phyloP scores from a whole-genome alignment of 2,888 invertebrate species.

The Meiosimyza decipiens region DNA sequence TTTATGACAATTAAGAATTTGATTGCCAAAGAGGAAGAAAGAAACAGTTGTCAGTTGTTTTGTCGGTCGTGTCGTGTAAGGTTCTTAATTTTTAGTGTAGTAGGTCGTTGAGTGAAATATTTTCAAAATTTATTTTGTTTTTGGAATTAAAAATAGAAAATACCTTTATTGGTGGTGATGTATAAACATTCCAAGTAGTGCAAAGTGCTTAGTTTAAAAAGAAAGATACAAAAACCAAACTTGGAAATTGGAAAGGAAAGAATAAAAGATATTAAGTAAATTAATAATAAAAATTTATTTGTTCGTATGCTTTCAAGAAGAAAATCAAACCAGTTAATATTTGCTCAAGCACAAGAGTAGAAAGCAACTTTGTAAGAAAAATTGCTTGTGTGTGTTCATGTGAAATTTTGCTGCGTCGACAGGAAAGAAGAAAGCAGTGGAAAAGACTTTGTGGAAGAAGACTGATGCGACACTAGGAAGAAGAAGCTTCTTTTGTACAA shows the following conservation, averaged over 20 bases:
- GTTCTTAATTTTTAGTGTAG: background rate
- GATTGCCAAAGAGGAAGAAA: background rate
- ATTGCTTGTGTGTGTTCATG: background rate
- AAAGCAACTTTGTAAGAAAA: background rate
- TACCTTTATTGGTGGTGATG: background rate
- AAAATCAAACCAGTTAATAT: too few relatives aligned
- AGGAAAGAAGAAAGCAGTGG: conserved; percentile 8
- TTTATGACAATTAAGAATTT: conserved; percentile 14
- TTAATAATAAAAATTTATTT: too few relatives aligned
- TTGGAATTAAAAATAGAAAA: conserved; percentile 16
- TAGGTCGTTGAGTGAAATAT: background rate
- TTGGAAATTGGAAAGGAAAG: too few relatives aligned
- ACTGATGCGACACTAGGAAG: background rate
- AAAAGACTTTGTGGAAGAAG: background rate
- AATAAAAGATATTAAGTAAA: too few relatives aligned
- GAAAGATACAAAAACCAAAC: too few relatives aligned
- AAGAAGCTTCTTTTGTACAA: background rate
- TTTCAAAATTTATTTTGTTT: background rate
- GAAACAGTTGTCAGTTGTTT: conserved; percentile 27
- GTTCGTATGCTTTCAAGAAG: too few relatives aligned
- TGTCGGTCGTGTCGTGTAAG: conserved; percentile 7
- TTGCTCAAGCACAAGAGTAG: background rate
- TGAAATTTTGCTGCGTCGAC: conserved; percentile 26
- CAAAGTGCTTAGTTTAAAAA: too few relatives aligned
- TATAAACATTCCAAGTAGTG: too few relatives aligned